Evolutionary conservation across 2,113 vertebrate species (phyloP).

Genomic region (Strigops habroptila): DNA sequence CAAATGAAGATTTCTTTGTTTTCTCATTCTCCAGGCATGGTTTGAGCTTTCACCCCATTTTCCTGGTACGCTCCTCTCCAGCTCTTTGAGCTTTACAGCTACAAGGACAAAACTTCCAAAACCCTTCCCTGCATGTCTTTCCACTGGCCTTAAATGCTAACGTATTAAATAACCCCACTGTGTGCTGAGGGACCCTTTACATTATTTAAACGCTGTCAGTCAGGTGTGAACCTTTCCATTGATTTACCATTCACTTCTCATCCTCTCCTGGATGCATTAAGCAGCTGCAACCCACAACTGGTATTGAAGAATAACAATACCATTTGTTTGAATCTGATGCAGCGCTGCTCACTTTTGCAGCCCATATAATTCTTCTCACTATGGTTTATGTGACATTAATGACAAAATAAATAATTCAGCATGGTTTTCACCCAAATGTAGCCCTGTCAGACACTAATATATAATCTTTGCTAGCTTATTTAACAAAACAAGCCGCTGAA

Average conservation of each 20-base stretch:
- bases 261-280: constrained; percentile 35
- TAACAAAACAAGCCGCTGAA: constrained; percentile 19
- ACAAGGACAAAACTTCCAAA: background rate
- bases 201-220: constrained; percentile 47
- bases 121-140: background rate
- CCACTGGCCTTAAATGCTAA: constrained; percentile 3
- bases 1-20: background rate
- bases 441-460: constrained; percentile 30
- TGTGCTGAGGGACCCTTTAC: background rate
- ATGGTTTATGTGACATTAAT: constrained; percentile 44
- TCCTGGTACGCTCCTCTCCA: background rate
- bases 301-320: constrained; percentile 34
- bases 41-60: background rate
- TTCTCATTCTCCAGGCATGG: background rate
- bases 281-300: background rate
- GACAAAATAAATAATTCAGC: constrained; percentile 67
- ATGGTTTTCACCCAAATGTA: constrained; percentile 30
- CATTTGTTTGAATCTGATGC: constrained; percentile 16
- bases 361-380: constrained; percentile 24
- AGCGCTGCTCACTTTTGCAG: background rate
- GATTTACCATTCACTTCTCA: constrained; percentile 49
- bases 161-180: background rate
- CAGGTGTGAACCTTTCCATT: constrained; percentile 50
- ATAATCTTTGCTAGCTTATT: constrained; percentile 27
- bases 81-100: background rate